Percentiles rank a stretch among this genome's conserved stretches.
Evolutionary conservation across 2,797 vertebrate genomes (phyloP).

Genomic region (Bothrops alternatus): DNA sequence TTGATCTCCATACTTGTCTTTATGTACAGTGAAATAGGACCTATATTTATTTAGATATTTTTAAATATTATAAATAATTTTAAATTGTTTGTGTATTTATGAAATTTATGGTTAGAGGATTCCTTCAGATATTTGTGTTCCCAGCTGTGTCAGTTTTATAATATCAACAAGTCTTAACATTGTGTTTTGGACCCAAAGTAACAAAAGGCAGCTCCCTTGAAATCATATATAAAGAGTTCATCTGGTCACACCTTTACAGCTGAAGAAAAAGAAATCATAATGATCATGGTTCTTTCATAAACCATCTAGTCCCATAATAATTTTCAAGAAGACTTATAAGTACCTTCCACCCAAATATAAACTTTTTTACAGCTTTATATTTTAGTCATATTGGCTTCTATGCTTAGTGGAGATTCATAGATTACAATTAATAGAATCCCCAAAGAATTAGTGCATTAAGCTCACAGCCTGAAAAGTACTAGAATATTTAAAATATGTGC

Average conservation of each 20-base stretch:
- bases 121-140: background rate
- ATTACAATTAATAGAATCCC: background rate
- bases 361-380: background rate
- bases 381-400: background rate
- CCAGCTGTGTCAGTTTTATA: background rate
- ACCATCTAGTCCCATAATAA: background rate
- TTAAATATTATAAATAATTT: background rate
- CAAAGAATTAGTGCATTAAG: background rate
- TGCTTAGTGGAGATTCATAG: background rate
- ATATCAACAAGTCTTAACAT: background rate
- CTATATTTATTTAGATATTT: background rate
- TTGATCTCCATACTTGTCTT: background rate
- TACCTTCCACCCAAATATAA: background rate
- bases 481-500: background rate
- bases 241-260: background rate
- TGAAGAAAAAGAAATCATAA: background rate
- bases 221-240: background rate
- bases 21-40: background rate
- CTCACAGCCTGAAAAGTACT: background rate
- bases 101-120: background rate
- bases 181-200: background rate
- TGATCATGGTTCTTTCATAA: background rate
- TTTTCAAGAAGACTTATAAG: background rate
- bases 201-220: background rate
- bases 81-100: background rate